These are phyloP conservation scores for Ophiothrix spiculata DNA, from an alignment of 35 echinoderm and acorn worm species.

Conservation along the genomic window DNA sequence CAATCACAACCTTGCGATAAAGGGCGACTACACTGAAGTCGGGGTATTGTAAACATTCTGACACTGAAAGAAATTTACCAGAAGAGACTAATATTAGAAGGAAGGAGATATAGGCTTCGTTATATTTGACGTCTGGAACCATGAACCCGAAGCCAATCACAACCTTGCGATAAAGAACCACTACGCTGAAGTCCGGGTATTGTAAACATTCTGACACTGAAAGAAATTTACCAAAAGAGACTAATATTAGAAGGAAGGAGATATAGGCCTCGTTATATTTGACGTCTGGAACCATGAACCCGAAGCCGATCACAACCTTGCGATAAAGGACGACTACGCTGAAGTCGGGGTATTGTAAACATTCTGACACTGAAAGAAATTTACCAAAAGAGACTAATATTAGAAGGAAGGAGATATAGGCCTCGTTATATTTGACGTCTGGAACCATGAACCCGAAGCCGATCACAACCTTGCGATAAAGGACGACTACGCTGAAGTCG, in stretches of 20 bases:
- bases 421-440: constrained; percentile 97
- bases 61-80: too few relatives aligned
- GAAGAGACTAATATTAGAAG: too few relatives aligned
- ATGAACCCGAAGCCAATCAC: constrained; percentile 99
- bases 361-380: constrained; percentile 99
- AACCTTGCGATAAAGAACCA: constrained; percentile 87
- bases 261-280: constrained; percentile 99
- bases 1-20: constrained; percentile 93
- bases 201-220: constrained; percentile 98
- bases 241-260: too few relatives aligned
- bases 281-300: constrained; percentile 98
- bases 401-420: constrained; percentile 97
- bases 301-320: constrained; percentile 97
- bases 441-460: constrained; percentile 99
- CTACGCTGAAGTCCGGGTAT: constrained; percentile 97
- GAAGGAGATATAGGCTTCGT: constrained; percentile 97
- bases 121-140: constrained; percentile 98
- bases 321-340: constrained; percentile 93
- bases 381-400: too few relatives aligned
- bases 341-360: constrained; percentile 95
- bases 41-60: constrained; percentile 92
- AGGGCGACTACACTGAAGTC: constrained; percentile 97
- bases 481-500: constrained; percentile 94
- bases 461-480: constrained; percentile 95
- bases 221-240: too few relatives aligned